Conservation (phyloP, 2,113 vertebrate genomes). For the Turdus rufiventris region DNA sequence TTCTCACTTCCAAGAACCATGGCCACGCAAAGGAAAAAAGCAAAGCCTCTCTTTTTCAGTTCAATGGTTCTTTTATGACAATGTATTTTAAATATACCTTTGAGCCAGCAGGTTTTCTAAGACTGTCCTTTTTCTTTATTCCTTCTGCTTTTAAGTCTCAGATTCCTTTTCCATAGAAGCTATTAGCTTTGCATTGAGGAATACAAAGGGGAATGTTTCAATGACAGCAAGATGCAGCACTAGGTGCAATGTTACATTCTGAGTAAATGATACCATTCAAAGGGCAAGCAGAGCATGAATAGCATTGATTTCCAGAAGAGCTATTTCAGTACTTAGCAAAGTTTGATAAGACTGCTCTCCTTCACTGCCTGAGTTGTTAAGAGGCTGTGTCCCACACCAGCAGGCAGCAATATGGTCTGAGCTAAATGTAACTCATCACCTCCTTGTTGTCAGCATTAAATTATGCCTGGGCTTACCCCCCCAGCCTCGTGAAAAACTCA, state of each 20-base stretch:
- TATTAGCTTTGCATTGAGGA: slow-evolving; percentile 17
- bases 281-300: slow-evolving; percentile 39
- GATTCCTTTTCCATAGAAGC: slow-evolving; percentile 2
- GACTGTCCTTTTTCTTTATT: neutral
- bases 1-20: neutral
- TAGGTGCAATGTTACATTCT: slow-evolving; percentile 30
- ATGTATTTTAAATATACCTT: slow-evolving; percentile 5
- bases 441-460: neutral
- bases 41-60: neutral
- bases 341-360: neutral
- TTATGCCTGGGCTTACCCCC: neutral
- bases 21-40: neutral
- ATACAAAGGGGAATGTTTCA: slow-evolving; percentile 42
- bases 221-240: slow-evolving; percentile 42
- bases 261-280: slow-evolving; percentile 53
- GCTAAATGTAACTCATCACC: neutral
- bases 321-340: slow-evolving; percentile 27
- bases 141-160: neutral
- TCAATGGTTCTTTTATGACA: neutral
- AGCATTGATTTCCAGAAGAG: slow-evolving; percentile 42
- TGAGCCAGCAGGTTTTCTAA: neutral
- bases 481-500: neutral
- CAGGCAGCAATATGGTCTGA: neutral
- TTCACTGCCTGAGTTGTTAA: neutral
- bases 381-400: neutral